A percentile compares a stretch with the other conserved stretches of the same genome.
Evolutionary conservation across 1,140 invertebrate genomes (phyloP).

Genomic region (Probaryconus sp.): DNA sequence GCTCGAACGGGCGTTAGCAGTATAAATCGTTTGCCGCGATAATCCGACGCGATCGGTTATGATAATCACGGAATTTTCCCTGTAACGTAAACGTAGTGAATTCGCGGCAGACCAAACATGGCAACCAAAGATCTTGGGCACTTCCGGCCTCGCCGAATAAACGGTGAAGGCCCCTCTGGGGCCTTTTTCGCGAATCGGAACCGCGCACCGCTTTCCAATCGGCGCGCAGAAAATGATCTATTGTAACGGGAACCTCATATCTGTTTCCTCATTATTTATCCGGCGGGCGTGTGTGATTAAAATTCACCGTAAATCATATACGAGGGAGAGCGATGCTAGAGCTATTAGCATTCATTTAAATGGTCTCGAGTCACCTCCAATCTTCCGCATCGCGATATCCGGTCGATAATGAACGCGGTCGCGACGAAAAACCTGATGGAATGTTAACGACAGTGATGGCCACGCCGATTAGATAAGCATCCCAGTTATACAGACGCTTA

Average conservation of each 20-base stretch:
- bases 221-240: constrained; percentile 48
- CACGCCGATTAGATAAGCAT: constrained; percentile 19
- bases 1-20: constrained; percentile 4
- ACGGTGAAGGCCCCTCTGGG: constrained; percentile 41
- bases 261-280: constrained; percentile 52
- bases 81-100: constrained; percentile 44
- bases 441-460: constrained; percentile 50
- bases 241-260: constrained; percentile 51
- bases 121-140: neutral
- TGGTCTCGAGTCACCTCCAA: constrained; percentile 44
- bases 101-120: constrained; percentile 31
- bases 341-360: constrained; percentile 50
- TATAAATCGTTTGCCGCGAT: constrained; percentile 47
- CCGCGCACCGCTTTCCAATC: constrained; percentile 33
- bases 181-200: constrained; percentile 34
- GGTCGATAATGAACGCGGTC: constrained; percentile 42
- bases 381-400: constrained; percentile 52
- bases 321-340: constrained; percentile 5
- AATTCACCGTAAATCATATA: constrained; percentile 55
- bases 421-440: constrained; percentile 38
- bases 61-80: constrained; percentile 45
- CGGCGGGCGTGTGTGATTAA: constrained; percentile 57
- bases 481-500: too few species aligned
- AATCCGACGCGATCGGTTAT: constrained; percentile 29
- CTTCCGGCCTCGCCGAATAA: constrained; percentile 50